Conservation (phyloP, 2,113 vertebrate genomes). For the Passer domesticus region DNA sequence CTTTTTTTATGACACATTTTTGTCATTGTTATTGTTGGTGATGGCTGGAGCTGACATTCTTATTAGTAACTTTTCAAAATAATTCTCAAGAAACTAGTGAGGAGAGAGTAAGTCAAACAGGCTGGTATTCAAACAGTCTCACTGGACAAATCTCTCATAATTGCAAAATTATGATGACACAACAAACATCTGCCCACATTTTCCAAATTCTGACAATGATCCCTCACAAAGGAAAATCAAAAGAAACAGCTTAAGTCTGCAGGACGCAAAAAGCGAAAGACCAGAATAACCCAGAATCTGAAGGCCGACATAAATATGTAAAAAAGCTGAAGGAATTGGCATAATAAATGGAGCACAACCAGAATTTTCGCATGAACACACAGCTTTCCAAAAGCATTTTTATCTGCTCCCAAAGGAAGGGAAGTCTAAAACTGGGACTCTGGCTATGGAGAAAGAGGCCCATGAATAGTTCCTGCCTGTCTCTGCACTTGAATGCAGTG, state of each 20-base stretch:
- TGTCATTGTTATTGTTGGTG: not conserved
- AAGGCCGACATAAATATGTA: not conserved
- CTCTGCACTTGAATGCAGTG: not conserved
- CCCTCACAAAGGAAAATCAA: rapidly evolving
- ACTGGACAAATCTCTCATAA: not conserved
- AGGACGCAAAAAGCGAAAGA: not conserved
- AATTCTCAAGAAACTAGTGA: slow-evolving; percentile 16
- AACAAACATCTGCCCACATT: not conserved
- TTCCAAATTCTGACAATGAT: not conserved
- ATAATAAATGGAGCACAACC: not conserved
- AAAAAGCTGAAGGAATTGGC: not conserved
- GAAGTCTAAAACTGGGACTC: not conserved
- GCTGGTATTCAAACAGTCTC: not conserved
- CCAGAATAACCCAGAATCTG: not conserved
- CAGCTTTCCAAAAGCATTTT: not conserved
- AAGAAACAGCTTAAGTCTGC: not conserved
- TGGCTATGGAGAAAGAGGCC: not conserved
- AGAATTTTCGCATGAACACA: not conserved
- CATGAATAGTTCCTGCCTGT: not conserved
- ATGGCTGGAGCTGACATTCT: not conserved
- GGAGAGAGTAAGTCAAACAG: not conserved
- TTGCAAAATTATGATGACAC: not conserved
- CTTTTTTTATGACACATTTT: not conserved
- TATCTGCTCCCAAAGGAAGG: not conserved
- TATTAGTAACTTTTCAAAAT: not conserved